Evolutionary conservation across 1,140 invertebrate genomes (phyloP), one percentile per base, ranked within the genome.

Genomic region (Drosophila elegans): DNA sequence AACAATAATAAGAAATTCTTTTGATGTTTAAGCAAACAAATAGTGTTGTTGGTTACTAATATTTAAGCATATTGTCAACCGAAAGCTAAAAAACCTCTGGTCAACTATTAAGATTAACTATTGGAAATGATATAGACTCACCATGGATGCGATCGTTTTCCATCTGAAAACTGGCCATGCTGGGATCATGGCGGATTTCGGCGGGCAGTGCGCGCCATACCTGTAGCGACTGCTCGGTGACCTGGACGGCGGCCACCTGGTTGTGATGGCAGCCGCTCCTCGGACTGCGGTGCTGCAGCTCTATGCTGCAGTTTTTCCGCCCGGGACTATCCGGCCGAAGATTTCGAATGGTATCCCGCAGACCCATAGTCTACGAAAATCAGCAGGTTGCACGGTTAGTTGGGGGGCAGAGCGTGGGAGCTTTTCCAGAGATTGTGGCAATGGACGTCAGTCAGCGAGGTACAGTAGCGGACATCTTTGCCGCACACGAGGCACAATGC

Each of bases 171-270:
- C 93, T 93, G 29, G 93, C 94, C 79, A 95, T 92, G 55, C 94
- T 94, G 0, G 95, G 95, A 89, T 95, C 94, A 77, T 94, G 93
- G 34, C 94, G 94, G 74, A 95, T 94, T 41, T 94, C 93, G 48
- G 94, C 94, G 0, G 95, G 95, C 9, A 95, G 89, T 32, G 94
- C 93, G 21, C 94, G 92, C 95, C 95, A 95, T 13, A 95, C 93
- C 59, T 94, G 94, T 11, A 95, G 73, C 11, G 94, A 93, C 6
- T 95, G 94, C 2, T 95, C 94, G 2, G 94, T 94, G 62, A 94
- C 90, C 78, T 94, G 94, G 66, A 93, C 93, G 4, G 52, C 45
- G 5, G 52, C 64, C 49, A 53, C 54, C 34, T 64, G 79, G 44
- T 48, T 67, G 7, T 64, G 54, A 32, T 68, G 71, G 25, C 38